Conservation (phyloP, 2,113 vertebrate genomes). For the Mormyrus iriodes region DNA sequence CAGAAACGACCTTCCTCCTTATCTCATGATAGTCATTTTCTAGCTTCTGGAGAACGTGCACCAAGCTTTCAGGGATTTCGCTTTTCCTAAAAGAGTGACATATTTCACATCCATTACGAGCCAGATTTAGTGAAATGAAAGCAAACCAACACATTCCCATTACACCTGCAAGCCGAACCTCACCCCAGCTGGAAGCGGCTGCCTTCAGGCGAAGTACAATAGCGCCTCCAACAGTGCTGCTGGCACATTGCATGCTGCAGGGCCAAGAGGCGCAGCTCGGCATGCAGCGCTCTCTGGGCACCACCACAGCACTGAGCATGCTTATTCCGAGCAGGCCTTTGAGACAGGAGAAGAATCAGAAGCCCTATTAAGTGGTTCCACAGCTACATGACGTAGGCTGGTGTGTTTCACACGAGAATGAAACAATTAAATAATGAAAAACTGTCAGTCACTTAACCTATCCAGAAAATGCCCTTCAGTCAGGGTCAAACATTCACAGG, state of each 20-base stretch:
- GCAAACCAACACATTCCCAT: not conserved
- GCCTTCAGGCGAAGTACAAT: conserved; percentile 31
- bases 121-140: not conserved
- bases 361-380: not conserved
- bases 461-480: not conserved
- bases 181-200: conserved; percentile 24
- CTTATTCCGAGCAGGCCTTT: not conserved
- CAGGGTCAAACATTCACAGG: not conserved
- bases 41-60: conserved; percentile 39
- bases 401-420: not conserved
- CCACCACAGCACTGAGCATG: not conserved
- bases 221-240: conserved; percentile 51
- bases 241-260: conserved; percentile 51
- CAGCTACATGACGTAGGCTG: not conserved
- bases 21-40: conserved; percentile 45
- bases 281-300: conserved; percentile 27
- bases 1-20: conserved; percentile 45
- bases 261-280: conserved; percentile 50
- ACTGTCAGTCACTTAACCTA: not conserved
- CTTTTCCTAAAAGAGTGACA: conserved; percentile 30
- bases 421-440: not conserved
- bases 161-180: not conserved
- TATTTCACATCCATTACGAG: not conserved
- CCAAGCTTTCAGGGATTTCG: conserved; percentile 24
- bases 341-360: not conserved